Conservation (phyloP, 2,797 vertebrate genomes). For the Aquila chrysaetos region DNA sequence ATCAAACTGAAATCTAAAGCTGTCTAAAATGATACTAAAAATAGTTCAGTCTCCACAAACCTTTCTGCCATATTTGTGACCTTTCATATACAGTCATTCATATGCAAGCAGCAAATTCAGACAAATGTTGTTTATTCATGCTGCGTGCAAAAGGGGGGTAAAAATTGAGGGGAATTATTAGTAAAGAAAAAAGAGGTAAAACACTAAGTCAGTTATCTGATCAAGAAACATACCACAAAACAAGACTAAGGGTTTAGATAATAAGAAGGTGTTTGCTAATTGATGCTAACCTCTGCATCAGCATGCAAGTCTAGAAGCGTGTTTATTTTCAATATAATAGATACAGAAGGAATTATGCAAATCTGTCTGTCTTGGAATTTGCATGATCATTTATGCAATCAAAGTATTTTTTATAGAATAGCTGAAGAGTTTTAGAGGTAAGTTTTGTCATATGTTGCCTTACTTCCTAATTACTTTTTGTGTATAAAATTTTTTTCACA, state of each 20-base stretch:
- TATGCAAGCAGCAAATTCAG: not conserved
- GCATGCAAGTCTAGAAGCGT: not conserved
- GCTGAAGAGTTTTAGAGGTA: not conserved
- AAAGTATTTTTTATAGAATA: not conserved
- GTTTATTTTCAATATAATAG: not conserved
- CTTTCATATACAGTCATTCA: not conserved
- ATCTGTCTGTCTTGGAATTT: not conserved
- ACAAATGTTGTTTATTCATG: not conserved
- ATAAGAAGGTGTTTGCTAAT: not conserved
- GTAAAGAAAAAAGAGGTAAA: not conserved
- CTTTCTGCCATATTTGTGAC: not conserved
- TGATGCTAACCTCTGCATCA: rapidly evolving
- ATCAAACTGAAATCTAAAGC: not conserved
- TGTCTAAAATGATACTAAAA: not conserved
- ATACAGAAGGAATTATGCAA: not conserved
- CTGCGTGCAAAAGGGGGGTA: not conserved
- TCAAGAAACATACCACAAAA: not conserved
- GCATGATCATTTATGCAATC: not conserved
- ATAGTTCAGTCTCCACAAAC: not conserved
- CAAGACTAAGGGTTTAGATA: not conserved
- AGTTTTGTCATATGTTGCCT: not conserved
- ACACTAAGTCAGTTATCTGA: not conserved
- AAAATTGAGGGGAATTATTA: not conserved
- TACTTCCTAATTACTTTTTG: not conserved
- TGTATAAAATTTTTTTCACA: not conserved